Evolutionary conservation across 2,797 vertebrate species (phyloP).

Genomic region (Anabacerthia variegaticeps): DNA sequence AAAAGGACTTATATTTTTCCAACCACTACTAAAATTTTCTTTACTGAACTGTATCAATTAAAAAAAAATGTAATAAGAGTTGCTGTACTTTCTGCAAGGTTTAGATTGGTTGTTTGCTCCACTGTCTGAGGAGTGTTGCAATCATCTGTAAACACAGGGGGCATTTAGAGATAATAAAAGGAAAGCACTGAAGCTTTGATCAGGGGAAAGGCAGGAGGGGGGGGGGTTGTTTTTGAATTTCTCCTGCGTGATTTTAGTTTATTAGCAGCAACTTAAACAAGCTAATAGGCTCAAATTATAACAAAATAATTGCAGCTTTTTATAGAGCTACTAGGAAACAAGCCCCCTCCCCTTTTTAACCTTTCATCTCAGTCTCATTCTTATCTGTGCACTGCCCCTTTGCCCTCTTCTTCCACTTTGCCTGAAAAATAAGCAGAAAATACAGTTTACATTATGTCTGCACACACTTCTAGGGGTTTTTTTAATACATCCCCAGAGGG

Average conservation of each 20-base stretch:
- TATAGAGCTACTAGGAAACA: neutral
- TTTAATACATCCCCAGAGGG: neutral
- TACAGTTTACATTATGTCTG: neutral
- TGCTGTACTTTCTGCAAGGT: neutral
- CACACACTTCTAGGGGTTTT: neutral
- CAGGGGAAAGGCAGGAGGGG: neutral
- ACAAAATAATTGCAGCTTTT: constrained; percentile 24
- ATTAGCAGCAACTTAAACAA: constrained; percentile 35
- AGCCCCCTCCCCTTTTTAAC: neutral
- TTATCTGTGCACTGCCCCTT: constrained; percentile 23
- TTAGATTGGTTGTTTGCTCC: neutral
- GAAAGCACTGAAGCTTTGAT: constrained; percentile 46
- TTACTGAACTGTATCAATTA: neutral
- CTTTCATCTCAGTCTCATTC: constrained; percentile 31
- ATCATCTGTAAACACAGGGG: constrained; percentile 27
- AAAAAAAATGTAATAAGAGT: neutral
- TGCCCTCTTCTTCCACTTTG: neutral
- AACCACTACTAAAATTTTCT: neutral
- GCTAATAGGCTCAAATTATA: constrained; percentile 40
- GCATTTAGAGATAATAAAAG: constrained; percentile 39
- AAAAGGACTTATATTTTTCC: neutral
- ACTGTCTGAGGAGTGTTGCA: neutral
- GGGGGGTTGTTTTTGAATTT: neutral
- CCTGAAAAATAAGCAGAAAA: constrained; percentile 49
- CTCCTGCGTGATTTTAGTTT: constrained; percentile 32